Evolutionary conservation across 30 jellyfish, hydroid and myxozoan species (phyloP), one percentile per base, ranked within the genome.

Genomic region (Mastigias papua): DNA sequence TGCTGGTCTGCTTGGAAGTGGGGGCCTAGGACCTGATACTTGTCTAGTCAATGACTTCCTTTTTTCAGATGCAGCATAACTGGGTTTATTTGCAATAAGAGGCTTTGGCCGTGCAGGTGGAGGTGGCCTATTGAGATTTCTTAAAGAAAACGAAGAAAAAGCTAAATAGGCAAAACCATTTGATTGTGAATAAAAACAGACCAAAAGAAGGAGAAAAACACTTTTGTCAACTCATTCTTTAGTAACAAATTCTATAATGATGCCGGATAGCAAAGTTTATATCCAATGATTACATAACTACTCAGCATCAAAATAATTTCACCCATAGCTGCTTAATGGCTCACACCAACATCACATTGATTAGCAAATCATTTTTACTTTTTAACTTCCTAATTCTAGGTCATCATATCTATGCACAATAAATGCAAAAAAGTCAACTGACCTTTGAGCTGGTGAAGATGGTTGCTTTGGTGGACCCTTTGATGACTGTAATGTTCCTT

Each of bases 41-140:
- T 76, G 76, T 33, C 76, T 54, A 31, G 25, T 77, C 48, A 77
- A 54, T 13, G 88, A 77, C 26, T 32, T 35, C 22, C 77, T 54
- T 16, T 77, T 58, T 1, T 61, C 60, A 49, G 13, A 48, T 28
- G 7, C 34, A 23, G 65, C 23, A 33, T 33, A 62, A 11, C 2
- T 29, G 19, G 88, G 88, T 46, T 77, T 77, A 17, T 77, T 77
- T 27, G 78, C 48, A 33, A 77, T 66, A 9, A 58, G 35, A 35
- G 88, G 88, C 42, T 58, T 77, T 27, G 88, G 88, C 19, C 27
- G 29, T 50, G 88, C 31, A 25, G 88, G 88, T 2, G 88, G 88
- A 27, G 88, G 88, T 26, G 78, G 69, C 50, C 35, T 77, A 23
- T 23, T 57, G 25, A 9, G 31, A 0, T 26, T 26, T 58, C 86